Conservation (phyloP, 2,888 invertebrate species). For the Chydorus sphaericus region DNA sequence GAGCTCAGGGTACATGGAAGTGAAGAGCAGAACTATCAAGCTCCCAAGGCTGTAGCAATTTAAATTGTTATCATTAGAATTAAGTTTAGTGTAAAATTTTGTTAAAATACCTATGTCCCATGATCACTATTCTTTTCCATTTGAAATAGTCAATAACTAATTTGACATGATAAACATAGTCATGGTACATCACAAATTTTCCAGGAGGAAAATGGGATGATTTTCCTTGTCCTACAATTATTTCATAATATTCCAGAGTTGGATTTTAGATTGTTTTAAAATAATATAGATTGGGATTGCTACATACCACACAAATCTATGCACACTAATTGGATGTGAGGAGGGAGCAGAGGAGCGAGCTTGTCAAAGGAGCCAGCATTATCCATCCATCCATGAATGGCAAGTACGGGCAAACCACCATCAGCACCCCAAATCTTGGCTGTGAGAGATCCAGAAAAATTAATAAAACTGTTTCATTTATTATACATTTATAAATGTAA, state of each 20-base stretch:
- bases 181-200: neutral
- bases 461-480: neutral
- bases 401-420: conserved; percentile 26
- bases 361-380: conserved; percentile 33
- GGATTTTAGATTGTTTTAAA: neutral
- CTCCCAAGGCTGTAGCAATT: too few relatives aligned
- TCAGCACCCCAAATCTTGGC: conserved; percentile 23
- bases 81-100: too few relatives aligned
- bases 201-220: neutral
- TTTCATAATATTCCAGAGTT: neutral
- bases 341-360: conserved; percentile 31
- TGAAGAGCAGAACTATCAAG: too few relatives aligned
- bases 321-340: conserved; percentile 25
- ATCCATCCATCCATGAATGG: conserved; percentile 32
- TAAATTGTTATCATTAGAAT: too few relatives aligned
- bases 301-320: conserved; percentile 24
- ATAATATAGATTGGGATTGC: too few relatives aligned
- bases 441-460: neutral
- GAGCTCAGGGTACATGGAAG: too few relatives aligned
- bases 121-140: neutral
- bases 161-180: neutral
- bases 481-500: neutral
- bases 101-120: conserved; percentile 1
- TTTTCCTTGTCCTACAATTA: neutral
- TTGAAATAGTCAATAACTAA: neutral